Conservation (phyloP, 2,888 invertebrate species). For the Drosophila rubida region DNA sequence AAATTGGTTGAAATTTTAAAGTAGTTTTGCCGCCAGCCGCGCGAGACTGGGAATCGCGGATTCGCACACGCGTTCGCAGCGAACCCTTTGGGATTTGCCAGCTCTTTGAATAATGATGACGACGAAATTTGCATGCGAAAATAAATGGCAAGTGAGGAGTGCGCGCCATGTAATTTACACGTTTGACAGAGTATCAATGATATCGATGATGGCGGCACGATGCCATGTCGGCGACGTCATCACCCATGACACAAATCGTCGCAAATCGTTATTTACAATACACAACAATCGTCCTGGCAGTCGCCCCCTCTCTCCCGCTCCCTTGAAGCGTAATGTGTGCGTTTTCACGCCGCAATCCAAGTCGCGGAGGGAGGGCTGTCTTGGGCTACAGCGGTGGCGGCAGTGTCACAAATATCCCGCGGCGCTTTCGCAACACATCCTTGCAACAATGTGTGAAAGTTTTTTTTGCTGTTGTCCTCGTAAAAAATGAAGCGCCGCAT, state of each 20-base stretch:
- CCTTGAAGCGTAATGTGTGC: slow-evolving; percentile 61
- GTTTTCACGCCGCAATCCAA: slow-evolving; percentile 63
- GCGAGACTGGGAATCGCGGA: slow-evolving; percentile 5
- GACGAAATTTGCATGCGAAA: slow-evolving; percentile 74
- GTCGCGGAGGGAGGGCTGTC: slow-evolving; percentile 14
- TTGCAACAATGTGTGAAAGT: slow-evolving; percentile 82
- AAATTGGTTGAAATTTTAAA: slow-evolving; percentile 80
- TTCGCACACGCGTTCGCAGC: slow-evolving; percentile 48
- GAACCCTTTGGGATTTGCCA: slow-evolving; percentile 73
- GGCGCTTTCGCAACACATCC: slow-evolving; percentile 74
- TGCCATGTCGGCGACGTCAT: slow-evolving; percentile 49
- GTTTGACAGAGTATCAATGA: slow-evolving; percentile 81
- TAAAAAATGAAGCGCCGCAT: slow-evolving; percentile 72
- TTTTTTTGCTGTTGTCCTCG: slow-evolving; percentile 62
- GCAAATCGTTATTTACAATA: slow-evolving; percentile 80
- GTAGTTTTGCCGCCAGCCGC: slow-evolving; percentile 64
- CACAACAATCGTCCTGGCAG: slow-evolving; percentile 44
- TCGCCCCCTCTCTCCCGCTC: slow-evolving; percentile 6
- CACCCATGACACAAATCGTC: slow-evolving; percentile 78
- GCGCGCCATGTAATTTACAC: slow-evolving; percentile 81
- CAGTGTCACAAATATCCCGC: slow-evolving; percentile 73
- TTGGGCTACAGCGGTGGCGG: slow-evolving; percentile 24
- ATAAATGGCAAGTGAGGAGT: slow-evolving; percentile 55
- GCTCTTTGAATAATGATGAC: slow-evolving; percentile 77
- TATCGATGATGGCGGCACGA: slow-evolving; percentile 63